Base-by-base conservation (phyloP, 2,797 vertebrate species). In the Kryptolebias ocellatus region DNA sequence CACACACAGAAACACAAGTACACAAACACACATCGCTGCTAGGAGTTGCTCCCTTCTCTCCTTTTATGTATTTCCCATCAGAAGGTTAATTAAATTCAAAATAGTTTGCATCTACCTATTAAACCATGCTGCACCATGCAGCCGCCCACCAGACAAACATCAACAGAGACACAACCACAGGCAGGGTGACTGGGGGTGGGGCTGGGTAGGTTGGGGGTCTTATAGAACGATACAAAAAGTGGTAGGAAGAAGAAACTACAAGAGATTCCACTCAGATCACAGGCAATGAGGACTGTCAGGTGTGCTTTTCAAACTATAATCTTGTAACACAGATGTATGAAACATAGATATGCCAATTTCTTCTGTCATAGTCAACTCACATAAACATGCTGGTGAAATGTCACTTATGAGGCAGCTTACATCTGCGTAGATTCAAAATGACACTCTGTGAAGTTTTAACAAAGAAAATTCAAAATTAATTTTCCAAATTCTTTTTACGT, bases 61-160 rank as follows among this genome's bases (percentile, higher is more conserved):
- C 90, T 89, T 92, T 94, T 88, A 93, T 94, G 89, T 79, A 91
- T 93, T 95, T 95, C 94, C 95, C 95, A 95, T 93, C 92, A 95
- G 95, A 91, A 91, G 89, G 92, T 89, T 95, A 95, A 96, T 95
- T 94, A 93, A 87, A 95, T 96, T 95, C 91, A 94, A 96, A 96
- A 95, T 89, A 93, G 84, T 90, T 89, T 91, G 92, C 91, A 90
- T 93, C 87, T 83, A 94, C 89, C 89, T 90, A 84, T 93, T 92
- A 91, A 88, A 76, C 11, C 90, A 58, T 69, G 85, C 87, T 82
- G 92, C 91, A 83, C 39, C 14, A 12, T 42, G 85, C 91, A 81
- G 77, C 83, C 84, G 84, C 89, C 87, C 90, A 90, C 87, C 71
- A 83, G 76, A 76, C 78, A 67, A 79, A 70, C 74, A 79, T 80